Evolutionary conservation across 2,113 vertebrate genomes (phyloP), one percentile per base, ranked within the genome.

Genomic region (Redunca redunca): DNA sequence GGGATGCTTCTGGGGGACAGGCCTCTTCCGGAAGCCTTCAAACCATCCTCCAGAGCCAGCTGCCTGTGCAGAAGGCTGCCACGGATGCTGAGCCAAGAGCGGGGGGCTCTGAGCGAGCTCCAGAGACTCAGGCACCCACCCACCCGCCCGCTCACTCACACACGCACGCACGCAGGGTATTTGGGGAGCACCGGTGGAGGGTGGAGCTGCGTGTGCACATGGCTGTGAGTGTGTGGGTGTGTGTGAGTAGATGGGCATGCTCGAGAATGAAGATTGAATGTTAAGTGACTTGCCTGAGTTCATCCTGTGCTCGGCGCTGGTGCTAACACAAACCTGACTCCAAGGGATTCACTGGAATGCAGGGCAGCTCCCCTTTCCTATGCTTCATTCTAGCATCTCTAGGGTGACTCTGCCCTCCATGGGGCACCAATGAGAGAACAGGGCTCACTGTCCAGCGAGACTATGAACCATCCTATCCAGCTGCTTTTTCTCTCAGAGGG

Each of bases 61-160:
- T 97, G 97, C 92, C 94, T 89, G 94, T 94, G 77, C 97, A 97
- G 92, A 97, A 97, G 97, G 96, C 97, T 94, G 88, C 46, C 33
- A 74, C 74, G 88, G 97, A 95, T 12, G 3, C 74, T 0, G n/a
- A 94, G 97, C 98, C 98, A 97, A 93, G 85, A 83, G 62, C 0
- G 12, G 88, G 93, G 94, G 83, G 81, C 67, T 96, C 95, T 0
- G 48, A 21, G 36, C 0, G 50, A 86, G 92, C 52, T 98, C 91
- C 67, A 64, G 95, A 89, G 82, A 83, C 77, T 30, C 16, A 25
- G 55, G 55, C 55, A 57, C 55, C 19, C 67, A 33, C 93, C 90
- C 89, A 15, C 87, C 90, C 62, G 1, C 82, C 60, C 8, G 28
- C 82, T 55, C 36, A 26, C n/a, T 78, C 88, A 33, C 28, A 17